A percentile compares a stretch with the other conserved stretches of the same genome.
Conservation (phyloP, 2,888 invertebrate species). For the Acanthococcus lagerstroemiae region DNA sequence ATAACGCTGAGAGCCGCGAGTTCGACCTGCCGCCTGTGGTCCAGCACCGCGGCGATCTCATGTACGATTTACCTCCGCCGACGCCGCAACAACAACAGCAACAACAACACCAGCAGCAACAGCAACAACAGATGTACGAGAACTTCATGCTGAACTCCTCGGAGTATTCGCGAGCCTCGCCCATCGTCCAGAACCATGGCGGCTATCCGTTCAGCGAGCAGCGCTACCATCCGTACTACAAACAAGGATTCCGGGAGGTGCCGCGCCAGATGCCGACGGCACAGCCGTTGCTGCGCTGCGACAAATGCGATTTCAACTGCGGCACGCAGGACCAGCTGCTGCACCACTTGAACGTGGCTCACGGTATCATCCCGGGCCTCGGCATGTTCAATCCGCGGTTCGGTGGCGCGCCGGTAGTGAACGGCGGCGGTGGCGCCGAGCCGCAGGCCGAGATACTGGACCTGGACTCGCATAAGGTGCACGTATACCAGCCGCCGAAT, state of each 20-base stretch:
- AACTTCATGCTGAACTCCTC: constrained; percentile 1
- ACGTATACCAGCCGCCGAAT: constrained; percentile 41
- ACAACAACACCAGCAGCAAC: background rate
- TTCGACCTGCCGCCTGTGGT: constrained; percentile 8
- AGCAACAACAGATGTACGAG: background rate
- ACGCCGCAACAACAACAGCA: background rate
- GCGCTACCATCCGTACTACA: constrained; percentile 25
- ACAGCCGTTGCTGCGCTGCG: background rate
- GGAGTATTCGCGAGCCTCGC: background rate
- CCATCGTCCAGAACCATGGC: background rate
- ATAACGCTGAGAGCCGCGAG: constrained; percentile 5
- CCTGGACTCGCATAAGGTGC: constrained; percentile 79
- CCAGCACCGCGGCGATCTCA: background rate
- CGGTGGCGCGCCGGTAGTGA: constrained; percentile 40
- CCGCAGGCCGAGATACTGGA: constrained; percentile 73
- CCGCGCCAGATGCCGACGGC: background rate
- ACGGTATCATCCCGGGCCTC: background rate
- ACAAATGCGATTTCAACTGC: constrained; percentile 10
- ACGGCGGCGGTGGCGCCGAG: constrained; percentile 42
- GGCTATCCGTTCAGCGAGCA: constrained; percentile 3
- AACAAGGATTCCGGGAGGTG: constrained; percentile 4
- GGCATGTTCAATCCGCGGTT: constrained; percentile 30
- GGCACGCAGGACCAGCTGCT: background rate
- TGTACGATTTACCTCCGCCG: constrained; percentile 6
- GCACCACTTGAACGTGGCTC: constrained; percentile 11